Evolutionary conservation across 2,888 invertebrate genomes (phyloP), one percentile per base, ranked within the genome.

Genomic region (Latrodectus hesperus): DNA sequence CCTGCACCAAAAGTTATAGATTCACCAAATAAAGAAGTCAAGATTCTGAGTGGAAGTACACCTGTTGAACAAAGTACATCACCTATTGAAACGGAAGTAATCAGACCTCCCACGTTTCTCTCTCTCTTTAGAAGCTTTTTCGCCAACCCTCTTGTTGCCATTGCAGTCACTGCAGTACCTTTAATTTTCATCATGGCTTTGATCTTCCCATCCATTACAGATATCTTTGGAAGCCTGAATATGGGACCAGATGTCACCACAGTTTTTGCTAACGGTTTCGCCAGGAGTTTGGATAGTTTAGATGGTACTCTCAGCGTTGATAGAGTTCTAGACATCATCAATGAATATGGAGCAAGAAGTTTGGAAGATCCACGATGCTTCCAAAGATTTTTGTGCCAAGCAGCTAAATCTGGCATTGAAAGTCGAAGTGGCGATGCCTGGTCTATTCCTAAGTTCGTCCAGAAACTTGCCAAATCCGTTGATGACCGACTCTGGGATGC

Each of bases 351-450:
- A 5, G 64, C 73, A 9, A 76, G 51, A 51, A 65, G 65, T 5
- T 14, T 87, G 1, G 81, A 82, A 16, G 86, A 87, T 73, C 86
- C 86, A 0, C 64, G 55, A 51, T 87, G 86, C 64, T 65, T 87
- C 12, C 72, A 87, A 53, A 82, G 64, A 17, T 72, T 77, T 22
- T 11, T 81, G 8, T 87, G 86, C 51, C 76, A 87, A 73, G 67
- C 77, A 5, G 86, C 77, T 5, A 81, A 65, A 51, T 81, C 81
- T 16, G 76, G 65, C 12, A 73, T 72, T 22, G 86, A 87, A 11
- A 82, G 68, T 17, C 76, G 77, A n/a, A 75, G 65, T 65, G 72
- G 22, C 5, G 80, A 70, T 22, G 38, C 75, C 4, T 55, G 72
- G 67, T 77, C 77, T 5, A 53, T 80, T 11, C 65, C 71, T 1